phyloP scores from a whole-genome alignment of 2,888 invertebrate species.

The Odontothrips loti region DNA sequence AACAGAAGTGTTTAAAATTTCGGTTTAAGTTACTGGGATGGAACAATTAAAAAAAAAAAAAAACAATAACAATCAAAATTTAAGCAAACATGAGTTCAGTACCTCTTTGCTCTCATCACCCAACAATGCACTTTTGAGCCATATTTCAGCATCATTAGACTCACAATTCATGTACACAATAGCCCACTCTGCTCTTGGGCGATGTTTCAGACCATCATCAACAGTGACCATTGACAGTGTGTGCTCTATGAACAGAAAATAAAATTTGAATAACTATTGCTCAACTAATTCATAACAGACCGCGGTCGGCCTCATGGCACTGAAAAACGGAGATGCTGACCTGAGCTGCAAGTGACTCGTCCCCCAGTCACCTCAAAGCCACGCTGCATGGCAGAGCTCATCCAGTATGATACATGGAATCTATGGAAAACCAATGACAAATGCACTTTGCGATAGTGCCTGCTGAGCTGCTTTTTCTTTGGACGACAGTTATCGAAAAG shows the following conservation, averaged over 20 bases:
- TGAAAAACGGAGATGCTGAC: conserved; percentile 40
- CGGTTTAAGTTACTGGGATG: background rate
- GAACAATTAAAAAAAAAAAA: background rate
- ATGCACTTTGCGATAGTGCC: conserved; percentile 85
- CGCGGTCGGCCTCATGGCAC: too few relatives aligned
- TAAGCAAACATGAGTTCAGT: background rate
- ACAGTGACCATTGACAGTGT: conserved; percentile 46
- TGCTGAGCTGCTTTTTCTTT: conserved; percentile 83
- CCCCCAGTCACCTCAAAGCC: conserved; percentile 83
- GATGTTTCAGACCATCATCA: conserved; percentile 75
- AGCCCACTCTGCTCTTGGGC: conserved; percentile 86
- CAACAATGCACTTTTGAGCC: conserved; percentile 76
- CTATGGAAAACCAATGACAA: conserved; percentile 82
- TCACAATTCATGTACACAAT: conserved; percentile 92
- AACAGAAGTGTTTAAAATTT: background rate
- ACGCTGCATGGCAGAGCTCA: conserved; percentile 91
- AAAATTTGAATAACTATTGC: conserved; percentile 27
- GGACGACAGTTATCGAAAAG: conserved; percentile 81
- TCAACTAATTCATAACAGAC: conserved; percentile 17
- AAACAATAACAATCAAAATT: background rate
- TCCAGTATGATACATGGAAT: conserved; percentile 83
- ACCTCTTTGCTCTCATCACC: conserved; percentile 52
- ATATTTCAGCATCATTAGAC: conserved; percentile 85
- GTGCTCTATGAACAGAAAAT: background rate
- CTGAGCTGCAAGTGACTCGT: conserved; percentile 73